Evolutionary conservation across 2,888 invertebrate species (phyloP), one percentile per base, ranked within the genome.

Genomic region (Onchidella celtica): DNA sequence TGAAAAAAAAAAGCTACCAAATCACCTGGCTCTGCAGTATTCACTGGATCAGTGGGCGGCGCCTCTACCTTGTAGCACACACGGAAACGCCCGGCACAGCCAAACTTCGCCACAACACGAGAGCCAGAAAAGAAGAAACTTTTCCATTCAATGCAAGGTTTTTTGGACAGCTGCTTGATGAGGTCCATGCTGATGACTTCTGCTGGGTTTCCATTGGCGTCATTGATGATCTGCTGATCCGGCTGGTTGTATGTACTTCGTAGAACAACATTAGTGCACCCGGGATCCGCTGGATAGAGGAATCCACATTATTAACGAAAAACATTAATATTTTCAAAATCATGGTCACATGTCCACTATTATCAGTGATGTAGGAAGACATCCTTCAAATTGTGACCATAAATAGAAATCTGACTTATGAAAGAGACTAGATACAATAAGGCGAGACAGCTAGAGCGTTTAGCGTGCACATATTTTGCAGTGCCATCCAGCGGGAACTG

Each of bases 101-200:
- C 74, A 21, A 3, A 3, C n/a, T 6, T 38, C 24, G 17, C 63
- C 1, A 29, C 17, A 3, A 75, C 74, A 17, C 17, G 2, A 11
- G 24, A 24, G 4, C 29, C 63, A 17, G 14, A 14, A 27, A 17
- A 63, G 29, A 4, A 3, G 40, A n/a, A 75, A 1, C 57, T 76
- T 11, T 47, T 29, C 65, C 47, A 9, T 32, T 65, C 55, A 27
- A 27, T 17, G 32, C 76, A 76, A 3, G 21, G 29, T 9, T 4
- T 9, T 21, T 24, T 24, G n/a, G 40, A 27, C 3, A 65, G 29
- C 21, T 47, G n/a, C 1, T 47, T n/a, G 2, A 66, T 29, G 4
- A 76, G 47, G 17, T 65, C n/a, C 29, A 76, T 24, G n/a, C 66
- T 76, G 1, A 55, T 34, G 21, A 76, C 36, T 24, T n/a, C 1